Evolutionary conservation across 2,797 vertebrate genomes (phyloP).

Genomic region (Lophius americanus): DNA sequence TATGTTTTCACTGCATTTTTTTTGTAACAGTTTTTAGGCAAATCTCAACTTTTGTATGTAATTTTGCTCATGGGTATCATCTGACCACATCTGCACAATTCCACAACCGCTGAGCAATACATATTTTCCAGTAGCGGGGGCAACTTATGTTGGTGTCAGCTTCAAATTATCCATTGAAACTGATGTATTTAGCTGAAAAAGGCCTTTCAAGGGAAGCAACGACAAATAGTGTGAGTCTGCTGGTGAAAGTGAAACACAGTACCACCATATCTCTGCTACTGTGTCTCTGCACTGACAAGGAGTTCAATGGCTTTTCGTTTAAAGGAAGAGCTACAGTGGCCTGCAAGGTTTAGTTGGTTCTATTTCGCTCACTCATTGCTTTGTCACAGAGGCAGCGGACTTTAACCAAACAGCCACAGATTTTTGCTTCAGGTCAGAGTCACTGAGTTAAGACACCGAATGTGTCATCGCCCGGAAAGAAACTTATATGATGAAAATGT

Average conservation of each 20-base stretch:
- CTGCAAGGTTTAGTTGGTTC: background rate
- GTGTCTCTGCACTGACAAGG: background rate
- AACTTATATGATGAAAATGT: conserved; percentile 15
- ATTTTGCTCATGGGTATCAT: too few relatives aligned
- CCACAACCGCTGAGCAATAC: too few relatives aligned
- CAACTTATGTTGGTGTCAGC: too few relatives aligned
- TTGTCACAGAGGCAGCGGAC: conserved; percentile 2
- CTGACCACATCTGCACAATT: too few relatives aligned
- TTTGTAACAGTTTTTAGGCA: too few relatives aligned
- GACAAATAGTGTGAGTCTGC: background rate
- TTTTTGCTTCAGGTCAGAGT: conserved; percentile 1
- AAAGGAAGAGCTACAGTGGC: conserved; percentile 3
- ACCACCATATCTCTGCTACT: conserved; percentile 4
- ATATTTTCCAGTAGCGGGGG: too few relatives aligned
- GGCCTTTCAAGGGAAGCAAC: too few relatives aligned
- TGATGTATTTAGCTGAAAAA: too few relatives aligned
- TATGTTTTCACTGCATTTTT: too few relatives aligned
- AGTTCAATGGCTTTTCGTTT: background rate
- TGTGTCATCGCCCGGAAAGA: background rate
- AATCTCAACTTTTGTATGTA: too few relatives aligned
- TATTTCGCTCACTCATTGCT: background rate
- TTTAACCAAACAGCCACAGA: conserved; percentile 2
- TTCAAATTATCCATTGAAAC: too few relatives aligned
- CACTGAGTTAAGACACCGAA: background rate
- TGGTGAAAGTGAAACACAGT: conserved; percentile 1